Percentiles rank a stretch among this genome's conserved stretches.
Evolutionary conservation across 1,140 invertebrate genomes (phyloP).

Genomic region (Prorops nasuta): DNA sequence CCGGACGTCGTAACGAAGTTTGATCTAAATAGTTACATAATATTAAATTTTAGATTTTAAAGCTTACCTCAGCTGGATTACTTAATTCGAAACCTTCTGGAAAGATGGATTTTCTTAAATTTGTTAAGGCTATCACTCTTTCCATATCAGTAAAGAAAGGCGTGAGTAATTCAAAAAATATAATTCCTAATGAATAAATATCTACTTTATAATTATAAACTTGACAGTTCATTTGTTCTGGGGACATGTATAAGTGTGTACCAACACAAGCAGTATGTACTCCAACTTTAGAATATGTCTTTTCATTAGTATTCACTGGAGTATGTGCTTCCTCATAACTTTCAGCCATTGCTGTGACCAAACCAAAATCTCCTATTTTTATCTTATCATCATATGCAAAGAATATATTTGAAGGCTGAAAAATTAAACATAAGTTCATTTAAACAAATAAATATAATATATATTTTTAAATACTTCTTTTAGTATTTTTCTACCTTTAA

Average conservation of each 20-base stretch:
- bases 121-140: conserved; percentile 64
- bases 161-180: conserved; percentile 88
- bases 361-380: conserved; percentile 96
- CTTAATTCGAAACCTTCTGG: conserved; percentile 67
- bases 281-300: conserved; percentile 21
- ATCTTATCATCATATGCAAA: conserved; percentile 86
- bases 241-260: conserved; percentile 96
- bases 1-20: no score
- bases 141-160: conserved; percentile 92
- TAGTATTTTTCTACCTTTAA: conserved; percentile 70
- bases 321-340: conserved; percentile 54
- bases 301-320: conserved; percentile 27
- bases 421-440: conserved; percentile 24
- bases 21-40: background rate
- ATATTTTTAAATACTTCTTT: background rate
- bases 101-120: conserved; percentile 67
- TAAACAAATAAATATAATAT: background rate
- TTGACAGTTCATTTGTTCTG: conserved; percentile 81
- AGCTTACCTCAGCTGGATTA: conserved; percentile 71
- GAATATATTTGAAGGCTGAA: conserved; percentile 92
- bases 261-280: conserved; percentile 74
- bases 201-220: conserved; percentile 93
- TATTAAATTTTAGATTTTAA: no score
- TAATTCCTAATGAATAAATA: conserved; percentile 92
- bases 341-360: conserved; percentile 83